Percentiles rank a stretch among this genome's conserved stretches.
Conservation (phyloP, 1,140 invertebrate genomes). For the Drosophila bocqueti region DNA sequence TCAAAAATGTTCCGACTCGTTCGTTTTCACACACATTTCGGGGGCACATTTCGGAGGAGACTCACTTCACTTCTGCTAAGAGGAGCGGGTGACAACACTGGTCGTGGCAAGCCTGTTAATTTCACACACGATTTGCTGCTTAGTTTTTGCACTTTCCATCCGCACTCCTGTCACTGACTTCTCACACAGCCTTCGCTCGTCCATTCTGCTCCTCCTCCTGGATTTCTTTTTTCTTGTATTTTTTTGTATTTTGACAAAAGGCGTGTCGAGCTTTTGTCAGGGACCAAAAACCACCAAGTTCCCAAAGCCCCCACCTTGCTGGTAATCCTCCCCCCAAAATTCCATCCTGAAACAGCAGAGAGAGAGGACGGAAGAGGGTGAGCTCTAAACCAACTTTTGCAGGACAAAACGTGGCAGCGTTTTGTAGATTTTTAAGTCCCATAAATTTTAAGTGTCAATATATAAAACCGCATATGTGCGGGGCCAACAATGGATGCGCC, state of each 20-base stretch:
- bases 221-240: background rate
- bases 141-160: constrained; percentile 40
- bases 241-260: constrained; percentile 19
- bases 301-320: background rate
- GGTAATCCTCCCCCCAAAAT: background rate
- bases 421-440: constrained; percentile 67
- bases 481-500: constrained; percentile 49
- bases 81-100: constrained; percentile 12
- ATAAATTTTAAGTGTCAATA: constrained; percentile 67
- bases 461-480: constrained; percentile 67
- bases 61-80: background rate
- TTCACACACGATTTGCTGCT: constrained; percentile 59
- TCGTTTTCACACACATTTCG: constrained; percentile 1
- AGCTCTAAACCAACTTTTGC: constrained; percentile 58
- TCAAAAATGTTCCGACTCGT: background rate
- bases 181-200: constrained; percentile 17
- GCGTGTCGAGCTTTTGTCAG: constrained; percentile 50
- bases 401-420: constrained; percentile 60
- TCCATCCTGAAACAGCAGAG: background rate
- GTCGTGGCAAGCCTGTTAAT: constrained; percentile 37
- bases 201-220: background rate
- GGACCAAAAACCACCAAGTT: constrained; percentile 20
- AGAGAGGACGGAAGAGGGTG: background rate
- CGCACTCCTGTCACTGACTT: constrained; percentile 44
- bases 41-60: background rate